Evolutionary conservation across 2,113 vertebrate genomes (phyloP).

Genomic region (Nothobranchius kuhntae): DNA sequence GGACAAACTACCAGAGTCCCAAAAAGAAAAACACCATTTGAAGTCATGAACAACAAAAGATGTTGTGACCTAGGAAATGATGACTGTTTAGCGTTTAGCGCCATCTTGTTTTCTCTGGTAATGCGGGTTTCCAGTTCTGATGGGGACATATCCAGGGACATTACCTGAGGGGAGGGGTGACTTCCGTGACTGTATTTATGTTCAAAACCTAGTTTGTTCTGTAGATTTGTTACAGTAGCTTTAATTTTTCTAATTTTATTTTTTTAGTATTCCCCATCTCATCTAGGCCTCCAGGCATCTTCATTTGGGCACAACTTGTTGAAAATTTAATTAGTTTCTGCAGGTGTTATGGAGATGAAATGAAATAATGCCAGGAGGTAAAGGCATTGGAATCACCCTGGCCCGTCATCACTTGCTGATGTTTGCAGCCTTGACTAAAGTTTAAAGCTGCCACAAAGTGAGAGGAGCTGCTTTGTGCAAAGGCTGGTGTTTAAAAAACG

Average conservation of each 20-base stretch:
- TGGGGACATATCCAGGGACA: too few species aligned
- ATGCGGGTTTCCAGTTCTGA: too few species aligned
- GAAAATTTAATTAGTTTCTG: constrained; percentile 24
- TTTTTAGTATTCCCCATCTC: constrained; percentile 13
- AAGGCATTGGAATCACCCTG: not conserved
- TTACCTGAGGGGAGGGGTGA: too few species aligned
- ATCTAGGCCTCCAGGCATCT: not conserved
- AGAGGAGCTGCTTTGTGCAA: too few species aligned
- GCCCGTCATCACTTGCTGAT: not conserved
- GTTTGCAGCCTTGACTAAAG: not conserved
- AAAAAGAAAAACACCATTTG: too few species aligned
- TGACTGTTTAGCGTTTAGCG: too few species aligned
- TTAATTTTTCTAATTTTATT: constrained; percentile 10
- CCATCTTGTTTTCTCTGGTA: too few species aligned
- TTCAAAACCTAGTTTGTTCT: too few species aligned
- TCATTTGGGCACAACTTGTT: constrained; percentile 14
- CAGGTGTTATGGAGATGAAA: constrained; percentile 21
- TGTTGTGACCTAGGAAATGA: too few species aligned
- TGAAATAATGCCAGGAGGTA: constrained; percentile 9
- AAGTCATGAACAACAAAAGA: too few species aligned
- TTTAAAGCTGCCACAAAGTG: not conserved
- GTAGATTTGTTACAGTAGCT: not conserved
- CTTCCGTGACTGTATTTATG: too few species aligned
- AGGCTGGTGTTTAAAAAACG: not conserved
- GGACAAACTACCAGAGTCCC: too few species aligned